A percentile compares a stretch with the other conserved stretches of the same genome.
Conservation (phyloP, 2,797 vertebrate species). For the Sarcophilus harrisii region DNA sequence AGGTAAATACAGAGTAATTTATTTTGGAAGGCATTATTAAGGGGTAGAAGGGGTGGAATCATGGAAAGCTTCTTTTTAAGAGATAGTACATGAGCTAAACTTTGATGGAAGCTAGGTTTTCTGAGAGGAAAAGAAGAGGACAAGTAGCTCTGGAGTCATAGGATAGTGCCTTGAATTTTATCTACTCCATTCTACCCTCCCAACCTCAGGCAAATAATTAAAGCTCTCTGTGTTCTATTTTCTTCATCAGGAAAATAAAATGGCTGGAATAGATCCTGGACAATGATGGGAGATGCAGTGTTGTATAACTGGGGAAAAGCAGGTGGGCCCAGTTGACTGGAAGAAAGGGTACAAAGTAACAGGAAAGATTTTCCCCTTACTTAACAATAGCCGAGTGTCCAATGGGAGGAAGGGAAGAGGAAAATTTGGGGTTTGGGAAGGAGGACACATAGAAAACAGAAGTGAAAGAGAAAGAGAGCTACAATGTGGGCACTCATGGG, state of each 20-base stretch:
- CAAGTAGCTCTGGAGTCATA: not conserved
- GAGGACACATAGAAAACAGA: conserved; percentile 56
- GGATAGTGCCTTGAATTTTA: not conserved
- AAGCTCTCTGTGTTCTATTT: not conserved
- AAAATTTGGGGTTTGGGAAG: conserved; percentile 13
- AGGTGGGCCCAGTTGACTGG: not conserved
- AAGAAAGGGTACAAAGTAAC: not conserved
- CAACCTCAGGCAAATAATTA: not conserved
- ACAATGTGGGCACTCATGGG: conserved; percentile 71
- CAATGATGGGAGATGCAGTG: not conserved
- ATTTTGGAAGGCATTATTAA: not conserved
- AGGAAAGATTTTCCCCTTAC: not conserved
- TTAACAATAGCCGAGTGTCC: conserved; percentile 27
- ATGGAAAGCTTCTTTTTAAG: not conserved
- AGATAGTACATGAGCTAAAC: not conserved
- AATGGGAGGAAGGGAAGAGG: conserved; percentile 41
- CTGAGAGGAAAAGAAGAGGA: not conserved
- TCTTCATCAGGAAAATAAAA: not conserved
- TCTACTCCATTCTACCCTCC: not conserved
- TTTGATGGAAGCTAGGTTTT: not conserved
- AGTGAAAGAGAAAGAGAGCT: conserved; percentile 63
- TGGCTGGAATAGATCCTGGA: not conserved
- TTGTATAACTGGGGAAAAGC: not conserved
- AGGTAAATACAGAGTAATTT: not conserved
- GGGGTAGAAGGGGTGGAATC: not conserved